A percentile compares a stretch with the other conserved stretches of the same genome.
phyloP scores from a whole-genome alignment of 2,888 invertebrate species.

The Calameuta filiformis region DNA sequence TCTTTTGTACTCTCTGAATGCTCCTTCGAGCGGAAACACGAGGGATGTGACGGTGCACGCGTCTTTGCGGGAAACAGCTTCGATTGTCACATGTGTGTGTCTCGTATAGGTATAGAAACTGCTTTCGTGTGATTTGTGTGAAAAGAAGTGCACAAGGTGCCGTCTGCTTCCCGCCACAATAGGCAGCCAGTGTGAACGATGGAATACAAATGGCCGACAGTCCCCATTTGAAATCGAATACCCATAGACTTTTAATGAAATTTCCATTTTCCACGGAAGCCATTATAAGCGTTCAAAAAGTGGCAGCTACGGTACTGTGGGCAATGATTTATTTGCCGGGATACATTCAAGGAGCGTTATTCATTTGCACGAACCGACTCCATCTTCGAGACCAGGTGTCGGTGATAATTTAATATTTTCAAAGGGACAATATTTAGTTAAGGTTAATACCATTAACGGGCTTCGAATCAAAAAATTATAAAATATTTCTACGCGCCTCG shows the following conservation, averaged over 20 bases:
- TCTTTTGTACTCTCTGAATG: constrained; percentile 23
- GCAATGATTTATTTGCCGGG: constrained; percentile 43
- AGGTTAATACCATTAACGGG: background rate
- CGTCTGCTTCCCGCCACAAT: background rate
- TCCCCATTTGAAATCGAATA: constrained; percentile 13
- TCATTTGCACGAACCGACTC: background rate
- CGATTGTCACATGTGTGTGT: constrained; percentile 5
- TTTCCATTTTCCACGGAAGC: constrained; percentile 7
- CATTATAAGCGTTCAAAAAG: constrained; percentile 13
- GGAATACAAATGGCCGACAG: constrained; percentile 17
- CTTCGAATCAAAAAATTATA: constrained; percentile 15
- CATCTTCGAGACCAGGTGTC: background rate
- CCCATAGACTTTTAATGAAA: constrained; percentile 11
- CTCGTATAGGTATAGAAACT: background rate
- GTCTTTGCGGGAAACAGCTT: constrained; percentile 18
- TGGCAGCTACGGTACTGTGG: constrained; percentile 6
- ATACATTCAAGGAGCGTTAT: constrained; percentile 18
- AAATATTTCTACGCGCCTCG: constrained; percentile 19
- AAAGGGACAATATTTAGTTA: background rate
- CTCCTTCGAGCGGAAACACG: constrained; percentile 23
- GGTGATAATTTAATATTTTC: background rate
- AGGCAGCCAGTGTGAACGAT: constrained; percentile 10
- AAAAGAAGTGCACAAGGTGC: constrained; percentile 4
- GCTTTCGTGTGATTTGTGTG: constrained; percentile 19
- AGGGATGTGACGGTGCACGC: constrained; percentile 10